Evolutionary conservation across 2,113 vertebrate genomes (phyloP), one percentile per base, ranked within the genome.

Genomic region (Ovis canadensis): DNA sequence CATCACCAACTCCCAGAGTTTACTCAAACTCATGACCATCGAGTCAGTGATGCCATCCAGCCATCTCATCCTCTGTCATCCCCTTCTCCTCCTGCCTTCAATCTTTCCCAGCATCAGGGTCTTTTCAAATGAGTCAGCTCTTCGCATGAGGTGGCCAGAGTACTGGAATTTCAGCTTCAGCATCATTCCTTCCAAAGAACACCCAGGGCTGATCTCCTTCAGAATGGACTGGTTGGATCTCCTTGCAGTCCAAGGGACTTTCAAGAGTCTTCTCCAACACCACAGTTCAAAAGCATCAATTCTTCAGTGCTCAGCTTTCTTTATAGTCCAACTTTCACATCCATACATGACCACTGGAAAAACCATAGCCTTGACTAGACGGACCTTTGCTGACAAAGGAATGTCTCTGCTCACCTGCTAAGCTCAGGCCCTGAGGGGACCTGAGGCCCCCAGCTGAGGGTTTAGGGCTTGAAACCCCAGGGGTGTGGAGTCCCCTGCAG

Each of bases 401-500:
- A 64, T 19, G 62, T 36, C 71, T 40, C 67, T 43, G 36, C 45
- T 33, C 78, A 81, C 45, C 78, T 81, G 27, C 78, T 33, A 50
- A 19, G 74, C n/a, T 40, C 25, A 23, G 27, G 21, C 85, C 16
- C 60, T 36, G 4, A 31, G 1, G 9, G 7, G 17, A 5, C 33
- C 16, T 45, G 0, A 23, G 23, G 40, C 60, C 16, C 45, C 31
- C 1, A 3, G 11, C 21, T 36, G 19, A 27, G 11, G 25, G 14
- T 62, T 33, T 11, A 16, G n/a, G 57, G 43, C 74, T 8, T 8
- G 52, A 84, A 10, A 3, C 21, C 36, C 40, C 43, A 31, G 33
- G 36, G 3, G 0, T 10, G 17, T 45, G 25, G 62, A 27, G 29
- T 21, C n/a, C 2, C 1, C 0, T 1, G 4, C 40, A 33, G 13